Evolutionary conservation across 37 sponge, comb jelly and placozoan species (phyloP), one percentile per base, ranked within the genome.

Genomic region (Dysidea cf. avara): DNA sequence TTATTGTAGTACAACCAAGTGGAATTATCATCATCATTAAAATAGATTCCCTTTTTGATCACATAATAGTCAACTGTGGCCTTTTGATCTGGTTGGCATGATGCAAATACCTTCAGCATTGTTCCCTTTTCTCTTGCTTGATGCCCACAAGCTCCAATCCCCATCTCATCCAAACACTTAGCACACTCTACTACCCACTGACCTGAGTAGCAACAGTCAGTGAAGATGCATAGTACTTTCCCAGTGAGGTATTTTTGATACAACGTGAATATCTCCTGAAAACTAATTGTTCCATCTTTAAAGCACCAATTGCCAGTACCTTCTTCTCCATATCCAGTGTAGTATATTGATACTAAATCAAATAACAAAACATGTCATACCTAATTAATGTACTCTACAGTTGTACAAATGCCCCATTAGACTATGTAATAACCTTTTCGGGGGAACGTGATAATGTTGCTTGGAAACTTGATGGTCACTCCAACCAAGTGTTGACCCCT

Each of bases 291-390:
- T n/a, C n/a, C n/a, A n/a, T n/a, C n/a, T 58, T 72, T 57, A 56
- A 90, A 90, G 56, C 92, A 86, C 92, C 92, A 90, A 71, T 85
- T 82, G 36, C 92, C 92, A 29, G 92, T 81, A 26, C 40, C 66
- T 53, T 60, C 63, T 78, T 64, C 74, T 7, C 91, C 78, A n/a
- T 50, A 67, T 2, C 91, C 91, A 59, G 62, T 61, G 60, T 90
- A 90, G 72, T 82, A 75, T 20, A 90, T 29, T 2, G 75, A 31
- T 54, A 50, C 90, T 90, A 53, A 21, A 18, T 48, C 14, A 68
- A 52, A 53, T 31, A 7, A 17, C 28, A 29, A 25, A 3, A 71
- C 3, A 3, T 25, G 32, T 56, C 39, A 56, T 18, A 9, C 7
- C 5, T 18, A 2, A 61, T 61, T 25, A 56, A 71, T 34, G 39